Conservation (phyloP, 2,888 invertebrate species). For the Gibbula magus region DNA sequence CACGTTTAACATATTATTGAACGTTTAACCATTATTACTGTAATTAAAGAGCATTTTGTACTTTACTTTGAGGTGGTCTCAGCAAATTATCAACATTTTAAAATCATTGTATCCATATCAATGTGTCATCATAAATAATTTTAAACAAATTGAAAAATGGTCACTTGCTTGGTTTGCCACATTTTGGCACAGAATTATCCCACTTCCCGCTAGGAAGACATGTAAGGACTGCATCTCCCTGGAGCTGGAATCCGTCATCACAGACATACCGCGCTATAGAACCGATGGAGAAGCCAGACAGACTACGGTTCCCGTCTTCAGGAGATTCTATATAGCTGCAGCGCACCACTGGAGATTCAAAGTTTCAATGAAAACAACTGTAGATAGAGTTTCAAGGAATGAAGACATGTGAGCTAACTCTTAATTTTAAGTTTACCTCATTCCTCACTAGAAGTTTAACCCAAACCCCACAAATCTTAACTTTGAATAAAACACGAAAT, state of each 20-base stretch:
- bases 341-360: conserved; percentile 51
- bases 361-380: background rate
- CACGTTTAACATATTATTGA: no score
- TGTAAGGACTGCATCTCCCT: conserved; percentile 33
- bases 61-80: no score
- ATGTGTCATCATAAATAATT: background rate
- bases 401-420: background rate
- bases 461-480: no score
- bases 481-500: no score
- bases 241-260: conserved; percentile 39
- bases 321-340: conserved; percentile 55
- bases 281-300: conserved; percentile 48
- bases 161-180: conserved; percentile 45
- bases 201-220: conserved; percentile 56
- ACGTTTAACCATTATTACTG: no score
- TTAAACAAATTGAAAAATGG: background rate
- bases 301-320: conserved; percentile 54
- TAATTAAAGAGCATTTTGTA: no score
- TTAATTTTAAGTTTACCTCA: background rate
- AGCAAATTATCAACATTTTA: no score
- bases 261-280: conserved; percentile 54
- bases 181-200: conserved; percentile 47
- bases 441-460: background rate
- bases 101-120: no score
- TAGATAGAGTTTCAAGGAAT: background rate